These are phyloP conservation scores for Gobionotothen gibberifrons DNA, from an alignment of 2,797 vertebrate genomes.

Conservation along the genomic window DNA sequence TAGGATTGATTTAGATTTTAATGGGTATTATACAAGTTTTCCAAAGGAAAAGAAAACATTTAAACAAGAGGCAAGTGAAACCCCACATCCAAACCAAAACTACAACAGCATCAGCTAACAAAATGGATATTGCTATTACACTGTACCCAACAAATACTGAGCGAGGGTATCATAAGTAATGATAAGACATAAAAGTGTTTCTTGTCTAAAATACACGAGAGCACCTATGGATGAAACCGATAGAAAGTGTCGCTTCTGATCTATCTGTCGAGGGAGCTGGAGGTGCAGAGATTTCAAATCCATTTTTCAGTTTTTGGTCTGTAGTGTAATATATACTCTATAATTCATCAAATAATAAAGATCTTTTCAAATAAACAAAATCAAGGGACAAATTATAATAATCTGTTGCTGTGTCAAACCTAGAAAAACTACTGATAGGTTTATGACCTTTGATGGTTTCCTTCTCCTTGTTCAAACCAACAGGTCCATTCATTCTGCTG, in stretches of 20 bases:
- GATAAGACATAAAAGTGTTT: constrained; percentile 83
- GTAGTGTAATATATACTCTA: constrained; percentile 75
- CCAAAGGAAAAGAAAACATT: constrained; percentile 79
- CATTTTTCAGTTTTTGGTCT: constrained; percentile 77
- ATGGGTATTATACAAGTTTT: constrained; percentile 85
- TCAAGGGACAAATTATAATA: constrained; percentile 63
- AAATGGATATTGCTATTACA: constrained; percentile 83
- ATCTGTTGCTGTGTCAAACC: constrained; percentile 57
- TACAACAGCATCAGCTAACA: constrained; percentile 81
- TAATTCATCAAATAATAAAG: constrained; percentile 76
- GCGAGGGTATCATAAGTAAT: constrained; percentile 75
- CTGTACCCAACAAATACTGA: constrained; percentile 82
- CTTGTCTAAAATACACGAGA: constrained; percentile 74
- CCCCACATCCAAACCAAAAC: constrained; percentile 83
- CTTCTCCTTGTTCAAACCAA: constrained; percentile 35
- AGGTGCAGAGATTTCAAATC: constrained; percentile 69
- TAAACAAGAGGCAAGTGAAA: constrained; percentile 81
- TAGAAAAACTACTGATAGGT: constrained; percentile 44
- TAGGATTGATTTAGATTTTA: constrained; percentile 82
- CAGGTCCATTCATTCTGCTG: constrained; percentile 54
- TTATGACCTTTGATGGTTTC: constrained; percentile 43
- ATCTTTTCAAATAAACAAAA: constrained; percentile 69
- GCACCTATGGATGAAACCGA: constrained; percentile 75
- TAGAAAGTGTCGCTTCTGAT: constrained; percentile 60
- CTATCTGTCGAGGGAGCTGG: constrained; percentile 54